These are phyloP conservation scores for Trichogramma evanescens DNA, from an alignment of 2,888 invertebrate species.

Conservation along the genomic window DNA sequence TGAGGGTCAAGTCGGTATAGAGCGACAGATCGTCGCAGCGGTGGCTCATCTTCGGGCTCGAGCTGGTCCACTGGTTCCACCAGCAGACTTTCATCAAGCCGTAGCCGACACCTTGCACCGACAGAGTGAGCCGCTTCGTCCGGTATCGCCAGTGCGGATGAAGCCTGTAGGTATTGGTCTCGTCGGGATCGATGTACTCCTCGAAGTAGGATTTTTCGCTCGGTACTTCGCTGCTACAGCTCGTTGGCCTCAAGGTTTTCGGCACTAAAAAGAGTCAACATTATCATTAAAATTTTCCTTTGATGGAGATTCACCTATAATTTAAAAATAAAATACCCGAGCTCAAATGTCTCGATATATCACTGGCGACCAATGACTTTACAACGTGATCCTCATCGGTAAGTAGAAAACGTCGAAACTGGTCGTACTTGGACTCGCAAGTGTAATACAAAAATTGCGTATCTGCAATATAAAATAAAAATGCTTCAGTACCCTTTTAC, in stretches of 20 bases:
- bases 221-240: constrained; percentile 19
- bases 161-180: constrained; percentile 51
- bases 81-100: constrained; percentile 33
- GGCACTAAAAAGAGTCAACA: constrained; percentile 27
- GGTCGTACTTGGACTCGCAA: constrained; percentile 24
- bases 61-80: constrained; percentile 27
- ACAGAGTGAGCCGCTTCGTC: constrained; percentile 27
- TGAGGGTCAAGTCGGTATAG: constrained; percentile 27
- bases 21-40: constrained; percentile 30
- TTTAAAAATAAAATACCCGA: constrained; percentile 21
- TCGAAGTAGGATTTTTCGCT: constrained; percentile 49
- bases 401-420: constrained; percentile 29
- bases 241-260: constrained; percentile 29
- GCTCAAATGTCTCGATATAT: constrained; percentile 25
- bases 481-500: background rate
- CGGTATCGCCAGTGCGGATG: constrained; percentile 36
- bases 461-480: constrained; percentile 26
- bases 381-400: constrained; percentile 33
- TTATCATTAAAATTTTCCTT: background rate
- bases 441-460: constrained; percentile 33
- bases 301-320: background rate
- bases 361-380: constrained; percentile 26
- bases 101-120: constrained; percentile 36
- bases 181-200: constrained; percentile 54
- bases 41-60: constrained; percentile 10